Evolutionary conservation across 2,113 vertebrate genomes (phyloP).

Genomic region (Corythoichthys haematopterus): DNA sequence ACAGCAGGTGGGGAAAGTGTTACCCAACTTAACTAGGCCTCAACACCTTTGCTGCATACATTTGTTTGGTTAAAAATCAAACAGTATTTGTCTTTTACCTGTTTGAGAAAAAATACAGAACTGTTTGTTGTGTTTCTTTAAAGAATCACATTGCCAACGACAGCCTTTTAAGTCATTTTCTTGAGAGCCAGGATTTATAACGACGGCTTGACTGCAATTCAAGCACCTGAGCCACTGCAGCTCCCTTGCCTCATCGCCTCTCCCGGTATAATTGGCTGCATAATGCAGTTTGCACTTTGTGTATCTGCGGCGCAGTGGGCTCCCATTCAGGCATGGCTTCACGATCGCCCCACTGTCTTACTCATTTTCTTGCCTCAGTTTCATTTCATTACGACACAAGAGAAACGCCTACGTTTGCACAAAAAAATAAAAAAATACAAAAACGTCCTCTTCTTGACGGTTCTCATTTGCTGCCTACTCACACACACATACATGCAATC

Average conservation of each 20-base stretch:
- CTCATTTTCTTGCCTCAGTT: constrained; percentile 35
- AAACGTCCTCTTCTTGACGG: constrained; percentile 17
- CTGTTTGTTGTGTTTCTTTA: not conserved
- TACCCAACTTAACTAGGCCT: too few relatives aligned
- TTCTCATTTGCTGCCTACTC: constrained; percentile 19
- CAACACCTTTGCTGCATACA: too few relatives aligned
- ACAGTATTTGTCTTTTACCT: too few relatives aligned
- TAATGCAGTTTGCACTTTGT: not conserved
- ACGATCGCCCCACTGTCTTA: constrained; percentile 13
- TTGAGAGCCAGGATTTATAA: not conserved
- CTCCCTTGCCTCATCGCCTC: not conserved
- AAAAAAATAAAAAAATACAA: constrained; percentile 5
- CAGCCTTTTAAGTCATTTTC: not conserved
- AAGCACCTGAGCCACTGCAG: not conserved
- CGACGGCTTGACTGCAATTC: not conserved
- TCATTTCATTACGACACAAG: constrained; percentile 52
- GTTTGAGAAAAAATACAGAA: too few relatives aligned
- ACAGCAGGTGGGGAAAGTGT: too few relatives aligned
- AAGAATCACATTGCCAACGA: not conserved
- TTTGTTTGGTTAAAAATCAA: too few relatives aligned
- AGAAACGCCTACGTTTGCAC: constrained; percentile 41
- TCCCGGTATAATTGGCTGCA: constrained; percentile 3
- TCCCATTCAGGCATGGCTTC: constrained; percentile 2
- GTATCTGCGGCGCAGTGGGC: not conserved
- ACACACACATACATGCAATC: not conserved